These are phyloP conservation scores for Borostomias antarcticus DNA, from an alignment of 2,797 vertebrate genomes.

Conservation along the genomic window DNA sequence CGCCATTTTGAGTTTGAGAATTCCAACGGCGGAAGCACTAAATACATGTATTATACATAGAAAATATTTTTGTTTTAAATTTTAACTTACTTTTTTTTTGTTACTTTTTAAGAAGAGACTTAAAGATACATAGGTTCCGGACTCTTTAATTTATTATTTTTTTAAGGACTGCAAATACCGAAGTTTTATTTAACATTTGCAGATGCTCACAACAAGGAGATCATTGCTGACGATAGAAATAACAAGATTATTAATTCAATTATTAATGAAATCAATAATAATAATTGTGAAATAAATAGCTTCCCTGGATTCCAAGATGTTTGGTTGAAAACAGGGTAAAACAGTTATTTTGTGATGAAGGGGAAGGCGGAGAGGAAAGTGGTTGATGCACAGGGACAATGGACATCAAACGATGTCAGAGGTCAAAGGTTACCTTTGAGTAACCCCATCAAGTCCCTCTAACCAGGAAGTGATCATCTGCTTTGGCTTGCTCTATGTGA, in stretches of 20 bases:
- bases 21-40: slow-evolving; percentile 87
- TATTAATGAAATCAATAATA: slow-evolving; percentile 89
- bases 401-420: slow-evolving; percentile 54
- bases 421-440: slow-evolving; percentile 63
- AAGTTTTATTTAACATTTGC: slow-evolving; percentile 98
- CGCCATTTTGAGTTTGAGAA: slow-evolving; percentile 79
- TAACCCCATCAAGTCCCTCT: slow-evolving; percentile 30
- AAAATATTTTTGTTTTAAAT: slow-evolving; percentile 98
- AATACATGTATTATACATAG: slow-evolving; percentile 97
- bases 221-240: slow-evolving; percentile 80
- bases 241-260: slow-evolving; percentile 87
- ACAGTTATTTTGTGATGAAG: slow-evolving; percentile 72
- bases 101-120: slow-evolving; percentile 94
- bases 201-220: slow-evolving; percentile 89
- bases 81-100: slow-evolving; percentile 82
- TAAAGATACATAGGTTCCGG: slow-evolving; percentile 85
- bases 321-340: slow-evolving; percentile 78
- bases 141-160: slow-evolving; percentile 99
- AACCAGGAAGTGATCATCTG: slow-evolving; percentile 39
- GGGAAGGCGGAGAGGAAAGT: slow-evolving; percentile 57
- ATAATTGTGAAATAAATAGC: slow-evolving; percentile 75
- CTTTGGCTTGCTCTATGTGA: slow-evolving; percentile 68
- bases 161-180: slow-evolving; percentile 94
- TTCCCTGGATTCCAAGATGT: slow-evolving; percentile 85
- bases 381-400: slow-evolving; percentile 55